Evolutionary conservation across 2,888 invertebrate genomes (phyloP), one percentile per base, ranked within the genome.

Genomic region (Lobophora halterata): DNA sequence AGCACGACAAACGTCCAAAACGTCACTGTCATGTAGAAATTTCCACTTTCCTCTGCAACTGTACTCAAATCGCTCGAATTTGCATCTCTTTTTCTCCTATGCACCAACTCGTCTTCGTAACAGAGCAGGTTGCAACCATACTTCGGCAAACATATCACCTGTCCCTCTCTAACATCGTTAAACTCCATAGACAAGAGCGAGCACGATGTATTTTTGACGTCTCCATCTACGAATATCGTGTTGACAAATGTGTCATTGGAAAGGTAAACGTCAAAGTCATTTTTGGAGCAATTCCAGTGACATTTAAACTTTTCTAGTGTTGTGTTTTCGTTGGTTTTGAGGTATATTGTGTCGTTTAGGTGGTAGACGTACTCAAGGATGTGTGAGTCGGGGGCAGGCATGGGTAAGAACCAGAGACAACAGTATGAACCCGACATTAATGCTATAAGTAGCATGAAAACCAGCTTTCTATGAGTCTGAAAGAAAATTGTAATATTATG

Each of bases 1-100:
- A 94, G 71, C 1, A 92, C 49, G 0, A 95, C 91, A 54, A 94
- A 95, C 1, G 88, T 81, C 94, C 94, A 95, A 70, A 95, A 95
- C 0, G 90, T 88, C 0, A 77, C 58, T 0, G 91, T 90, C 41
- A 76, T 76, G 55, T 93, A 93, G 8, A 93, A 71, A 46, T 55
- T 73, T n/a, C 21, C 40, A 3, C 28, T 27, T 10, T 41, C 46
- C 18, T 8, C 40, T n/a, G 20, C 32, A 28, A 41, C 40, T 42
- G 42, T 54, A 6, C 35, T 44, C 16, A 34, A 46, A 31, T n/a
- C n/a, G n/a, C n/a, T n/a, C n/a, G n/a, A n/a, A 10, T 29, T 24
- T 4, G 48, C 21, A 8, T 20, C 46, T 21, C 60, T 54, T 37
- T 56, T 64, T 3, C 39, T 36, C 18, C 48, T 27, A 29, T 37